Evolutionary conservation across 1,140 invertebrate genomes (phyloP).

Genomic region (Oscheius sp.): DNA sequence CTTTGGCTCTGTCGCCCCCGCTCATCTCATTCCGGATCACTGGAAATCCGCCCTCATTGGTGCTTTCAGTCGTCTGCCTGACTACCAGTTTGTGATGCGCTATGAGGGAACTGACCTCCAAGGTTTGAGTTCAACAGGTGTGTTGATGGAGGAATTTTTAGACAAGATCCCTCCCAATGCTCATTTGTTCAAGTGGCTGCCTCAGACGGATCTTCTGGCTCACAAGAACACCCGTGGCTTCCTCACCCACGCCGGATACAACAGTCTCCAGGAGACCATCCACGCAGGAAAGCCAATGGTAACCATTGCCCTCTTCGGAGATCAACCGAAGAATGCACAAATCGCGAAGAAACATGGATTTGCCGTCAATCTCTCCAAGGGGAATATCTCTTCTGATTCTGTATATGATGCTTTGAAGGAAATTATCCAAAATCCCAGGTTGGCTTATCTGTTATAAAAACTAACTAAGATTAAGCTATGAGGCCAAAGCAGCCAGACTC

Average conservation of each 20-base stretch:
- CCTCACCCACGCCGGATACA: slow-evolving; percentile 50
- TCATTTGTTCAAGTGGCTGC: slow-evolving; percentile 41
- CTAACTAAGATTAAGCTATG: slow-evolving; percentile 11
- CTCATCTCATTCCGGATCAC: slow-evolving; percentile 18
- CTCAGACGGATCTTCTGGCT: slow-evolving; percentile 56
- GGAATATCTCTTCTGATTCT: slow-evolving; percentile 15
- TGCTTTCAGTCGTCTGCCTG: slow-evolving; percentile 22
- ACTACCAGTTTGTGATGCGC: slow-evolving; percentile 30
- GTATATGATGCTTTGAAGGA: slow-evolving; percentile 24
- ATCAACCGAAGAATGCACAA: slow-evolving; percentile 44
- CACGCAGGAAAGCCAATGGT: slow-evolving; percentile 45
- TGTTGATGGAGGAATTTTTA: not conserved
- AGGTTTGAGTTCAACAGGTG: not conserved
- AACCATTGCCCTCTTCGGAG: slow-evolving; percentile 48
- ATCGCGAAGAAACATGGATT: slow-evolving; percentile 39
- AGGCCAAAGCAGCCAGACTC: slow-evolving; percentile 6
- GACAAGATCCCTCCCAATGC: slow-evolving; percentile 62
- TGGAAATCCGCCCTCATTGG: slow-evolving; percentile 24
- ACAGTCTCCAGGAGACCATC: slow-evolving; percentile 47
- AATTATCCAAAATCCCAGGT: slow-evolving; percentile 16
- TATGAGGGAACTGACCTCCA: slow-evolving; percentile 44
- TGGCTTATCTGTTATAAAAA: not conserved
- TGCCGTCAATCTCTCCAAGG: slow-evolving; percentile 25
- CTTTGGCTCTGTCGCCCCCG: slow-evolving; percentile 23
- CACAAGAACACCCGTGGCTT: slow-evolving; percentile 42